Evolutionary conservation across 2,113 vertebrate genomes (phyloP).

Genomic region (Dicentrarchus labrax): DNA sequence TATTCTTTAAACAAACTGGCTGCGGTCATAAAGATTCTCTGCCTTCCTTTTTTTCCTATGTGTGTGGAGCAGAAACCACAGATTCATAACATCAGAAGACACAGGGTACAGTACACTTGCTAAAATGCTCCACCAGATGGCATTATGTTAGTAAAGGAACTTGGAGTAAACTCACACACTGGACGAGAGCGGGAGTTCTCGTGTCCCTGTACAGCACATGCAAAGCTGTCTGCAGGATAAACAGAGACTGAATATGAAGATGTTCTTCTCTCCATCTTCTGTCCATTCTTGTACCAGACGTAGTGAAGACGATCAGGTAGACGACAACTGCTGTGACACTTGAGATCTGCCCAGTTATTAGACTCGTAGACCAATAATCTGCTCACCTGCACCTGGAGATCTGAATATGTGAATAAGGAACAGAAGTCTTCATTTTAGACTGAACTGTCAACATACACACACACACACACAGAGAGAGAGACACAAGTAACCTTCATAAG

Average conservation of each 20-base stretch:
- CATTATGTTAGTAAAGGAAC: too few relatives aligned
- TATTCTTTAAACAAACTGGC: too few relatives aligned
- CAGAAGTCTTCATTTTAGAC: neutral
- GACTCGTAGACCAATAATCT: neutral
- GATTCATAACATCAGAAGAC: neutral
- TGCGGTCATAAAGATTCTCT: too few relatives aligned
- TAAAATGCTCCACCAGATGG: neutral
- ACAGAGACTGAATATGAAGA: too few relatives aligned
- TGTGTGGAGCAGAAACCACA: neutral
- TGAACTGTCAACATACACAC: neutral
- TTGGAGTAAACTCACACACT: slow-evolving; percentile 1
- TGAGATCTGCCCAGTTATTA: too few relatives aligned
- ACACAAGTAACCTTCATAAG: neutral
- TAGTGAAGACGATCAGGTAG: too few relatives aligned
- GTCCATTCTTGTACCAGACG: too few relatives aligned
- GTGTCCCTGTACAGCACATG: neutral
- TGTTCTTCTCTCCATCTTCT: too few relatives aligned
- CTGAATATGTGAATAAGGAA: neutral
- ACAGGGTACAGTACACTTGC: neutral
- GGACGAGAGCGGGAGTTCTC: neutral
- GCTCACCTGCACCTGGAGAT: neutral
- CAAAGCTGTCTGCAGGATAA: neutral
- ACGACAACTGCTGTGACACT: too few relatives aligned
- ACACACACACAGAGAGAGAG: neutral
- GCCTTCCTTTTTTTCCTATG: too few relatives aligned